These are phyloP conservation scores for Larimichthys polyactis DNA, from an alignment of 2,113 vertebrate species.

Conservation along the genomic window DNA sequence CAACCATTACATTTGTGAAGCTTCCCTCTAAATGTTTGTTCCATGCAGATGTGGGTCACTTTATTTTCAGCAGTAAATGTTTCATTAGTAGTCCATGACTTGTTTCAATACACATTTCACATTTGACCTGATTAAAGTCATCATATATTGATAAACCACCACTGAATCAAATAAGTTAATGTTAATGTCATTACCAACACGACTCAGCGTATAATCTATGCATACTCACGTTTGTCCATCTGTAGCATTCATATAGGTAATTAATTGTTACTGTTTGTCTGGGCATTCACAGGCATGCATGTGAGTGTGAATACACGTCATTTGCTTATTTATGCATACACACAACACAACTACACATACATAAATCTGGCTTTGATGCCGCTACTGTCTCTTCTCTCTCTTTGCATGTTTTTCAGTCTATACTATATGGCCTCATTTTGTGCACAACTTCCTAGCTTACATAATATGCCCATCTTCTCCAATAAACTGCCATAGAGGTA, in stretches of 20 bases:
- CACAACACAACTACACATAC: neutral
- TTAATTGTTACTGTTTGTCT: slow-evolving; percentile 1
- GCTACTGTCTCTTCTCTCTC: neutral
- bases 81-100: neutral
- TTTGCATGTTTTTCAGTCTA: neutral
- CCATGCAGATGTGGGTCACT: neutral
- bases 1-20: slow-evolving; percentile 13
- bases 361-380: neutral
- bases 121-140: neutral
- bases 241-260: neutral
- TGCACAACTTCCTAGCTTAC: neutral
- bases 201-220: neutral
- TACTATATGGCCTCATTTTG: neutral
- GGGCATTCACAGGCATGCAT: neutral
- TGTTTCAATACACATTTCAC: too few relatives aligned
- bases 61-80: neutral
- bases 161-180: neutral
- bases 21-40: neutral
- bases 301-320: neutral
- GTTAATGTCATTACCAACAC: neutral
- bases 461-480: neutral
- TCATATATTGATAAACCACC: neutral
- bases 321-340: slow-evolving; percentile 11
- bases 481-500: neutral
- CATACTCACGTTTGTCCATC: slow-evolving; percentile 15